phyloP scores from a whole-genome alignment of 2,888 invertebrate genomes.

The Papilio gigon region DNA sequence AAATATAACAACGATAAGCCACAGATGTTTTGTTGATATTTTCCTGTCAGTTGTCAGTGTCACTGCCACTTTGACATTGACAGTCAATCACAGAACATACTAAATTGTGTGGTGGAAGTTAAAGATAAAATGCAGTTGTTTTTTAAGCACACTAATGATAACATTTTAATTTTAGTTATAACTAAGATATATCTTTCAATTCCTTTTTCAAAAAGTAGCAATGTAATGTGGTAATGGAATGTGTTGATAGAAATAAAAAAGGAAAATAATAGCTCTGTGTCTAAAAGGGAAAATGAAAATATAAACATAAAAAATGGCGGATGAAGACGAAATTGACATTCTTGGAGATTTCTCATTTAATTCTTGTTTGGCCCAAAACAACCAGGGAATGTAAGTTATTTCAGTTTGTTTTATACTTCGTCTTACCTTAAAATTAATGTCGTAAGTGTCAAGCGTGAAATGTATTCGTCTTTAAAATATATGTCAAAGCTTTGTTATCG shows the following conservation, averaged over 20 bases:
- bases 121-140: no score
- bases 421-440: neutral
- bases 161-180: no score
- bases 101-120: neutral
- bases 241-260: no score
- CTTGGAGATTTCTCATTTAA: slow-evolving; percentile 87
- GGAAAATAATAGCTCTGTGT: neutral
- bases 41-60: slow-evolving; percentile 30
- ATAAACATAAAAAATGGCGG: slow-evolving; percentile 80
- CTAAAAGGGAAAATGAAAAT: slow-evolving; percentile 17
- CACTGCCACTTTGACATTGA: slow-evolving; percentile 4
- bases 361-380: slow-evolving; percentile 83
- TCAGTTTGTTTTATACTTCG: neutral
- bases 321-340: slow-evolving; percentile 88
- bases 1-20: neutral
- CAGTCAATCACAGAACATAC: slow-evolving; percentile 2
- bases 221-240: no score
- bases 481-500: slow-evolving; percentile 3
- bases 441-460: neutral
- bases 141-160: no score
- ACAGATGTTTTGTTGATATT: slow-evolving; percentile 35
- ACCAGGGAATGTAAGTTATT: slow-evolving; percentile 82
- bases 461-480: neutral
- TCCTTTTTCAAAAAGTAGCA: no score
- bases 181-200: neutral